Percentiles rank a stretch among this genome's conserved stretches.
These are phyloP conservation scores for Anguilla obscura DNA, from an alignment of 2,797 vertebrate species.

Conservation along the genomic window DNA sequence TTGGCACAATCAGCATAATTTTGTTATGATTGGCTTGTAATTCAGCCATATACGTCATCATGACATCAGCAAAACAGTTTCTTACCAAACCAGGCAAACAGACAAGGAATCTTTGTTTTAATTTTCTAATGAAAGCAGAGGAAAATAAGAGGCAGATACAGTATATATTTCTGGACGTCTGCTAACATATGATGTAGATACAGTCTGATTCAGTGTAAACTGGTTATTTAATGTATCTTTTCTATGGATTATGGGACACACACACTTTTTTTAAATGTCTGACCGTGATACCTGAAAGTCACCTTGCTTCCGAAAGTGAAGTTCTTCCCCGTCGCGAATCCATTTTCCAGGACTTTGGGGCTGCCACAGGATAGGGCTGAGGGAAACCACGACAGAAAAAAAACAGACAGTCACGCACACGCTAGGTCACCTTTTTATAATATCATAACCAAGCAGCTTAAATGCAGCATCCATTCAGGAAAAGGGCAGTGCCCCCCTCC, in stretches of 20 bases:
- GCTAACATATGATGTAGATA: background rate
- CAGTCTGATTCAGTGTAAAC: background rate
- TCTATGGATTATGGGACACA: background rate
- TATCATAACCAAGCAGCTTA: background rate
- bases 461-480: background rate
- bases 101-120: background rate
- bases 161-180: background rate
- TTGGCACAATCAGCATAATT: background rate
- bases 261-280: slow-evolving; percentile 26
- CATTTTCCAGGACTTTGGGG: slow-evolving; percentile 80
- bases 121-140: background rate
- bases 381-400: background rate
- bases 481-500: background rate
- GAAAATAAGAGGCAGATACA: background rate
- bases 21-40: background rate
- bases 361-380: slow-evolving; percentile 84
- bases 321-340: slow-evolving; percentile 77
- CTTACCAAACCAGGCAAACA: background rate
- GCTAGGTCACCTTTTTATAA: background rate
- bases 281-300: slow-evolving; percentile 85
- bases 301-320: slow-evolving; percentile 92
- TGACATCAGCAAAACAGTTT: background rate
- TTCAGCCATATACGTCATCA: background rate
- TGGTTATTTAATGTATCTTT: background rate
- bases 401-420: background rate